phyloP scores from a whole-genome alignment of 1,140 invertebrate genomes.

The Bactericera cockerelli region DNA sequence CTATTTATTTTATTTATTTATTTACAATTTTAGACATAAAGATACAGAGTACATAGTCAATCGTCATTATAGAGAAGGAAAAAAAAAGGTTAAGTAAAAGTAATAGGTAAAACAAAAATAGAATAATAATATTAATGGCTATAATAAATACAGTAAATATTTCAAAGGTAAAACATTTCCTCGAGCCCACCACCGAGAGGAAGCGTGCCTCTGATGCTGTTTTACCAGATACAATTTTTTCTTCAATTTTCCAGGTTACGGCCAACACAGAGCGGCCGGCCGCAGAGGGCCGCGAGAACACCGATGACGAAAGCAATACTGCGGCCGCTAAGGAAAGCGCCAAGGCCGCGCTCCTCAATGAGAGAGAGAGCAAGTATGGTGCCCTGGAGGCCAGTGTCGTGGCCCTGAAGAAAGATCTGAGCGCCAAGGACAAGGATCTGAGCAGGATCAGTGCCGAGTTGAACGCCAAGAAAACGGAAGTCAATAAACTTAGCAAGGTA shows the following conservation, averaged over 20 bases:
- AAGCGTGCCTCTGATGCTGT: too few relatives aligned
- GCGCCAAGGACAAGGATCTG: conserved; percentile 23
- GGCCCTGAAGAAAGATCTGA: conserved; percentile 22
- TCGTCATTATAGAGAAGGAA: too few relatives aligned
- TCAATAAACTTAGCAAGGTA: conserved; percentile 13
- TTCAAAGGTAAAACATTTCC: too few relatives aligned
- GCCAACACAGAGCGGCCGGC: conserved; percentile 28
- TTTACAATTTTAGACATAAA: too few relatives aligned
- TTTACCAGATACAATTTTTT: too few relatives aligned
- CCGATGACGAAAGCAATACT: conserved; percentile 23
- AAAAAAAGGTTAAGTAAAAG: too few relatives aligned
- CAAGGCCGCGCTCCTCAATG: not conserved
- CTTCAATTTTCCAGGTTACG: conserved; percentile 24
- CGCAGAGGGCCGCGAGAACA: conserved; percentile 34
- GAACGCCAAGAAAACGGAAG: conserved; percentile 20
- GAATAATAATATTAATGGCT: too few relatives aligned
- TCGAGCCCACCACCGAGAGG: too few relatives aligned
- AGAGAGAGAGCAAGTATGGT: not conserved
- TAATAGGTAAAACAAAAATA: too few relatives aligned
- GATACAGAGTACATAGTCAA: too few relatives aligned
- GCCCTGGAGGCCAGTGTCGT: not conserved
- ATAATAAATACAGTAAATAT: too few relatives aligned
- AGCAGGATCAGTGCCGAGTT: conserved; percentile 20
- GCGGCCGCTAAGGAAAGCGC: conserved; percentile 9
- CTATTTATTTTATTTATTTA: too few relatives aligned